Conservation (phyloP, 2,888 invertebrate species). For the Mythimna impura region DNA sequence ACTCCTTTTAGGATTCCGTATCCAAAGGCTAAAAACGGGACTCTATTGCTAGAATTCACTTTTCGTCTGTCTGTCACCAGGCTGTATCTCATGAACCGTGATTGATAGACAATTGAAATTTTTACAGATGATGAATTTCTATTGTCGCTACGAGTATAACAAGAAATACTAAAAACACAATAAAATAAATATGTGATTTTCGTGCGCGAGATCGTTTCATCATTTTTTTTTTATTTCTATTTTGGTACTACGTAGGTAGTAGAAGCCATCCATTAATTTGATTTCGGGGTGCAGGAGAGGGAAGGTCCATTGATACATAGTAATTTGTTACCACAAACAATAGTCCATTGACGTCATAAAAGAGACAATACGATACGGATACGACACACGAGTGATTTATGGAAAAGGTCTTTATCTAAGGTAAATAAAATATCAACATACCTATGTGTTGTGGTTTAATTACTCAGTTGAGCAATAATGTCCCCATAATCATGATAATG, state of each 20-base stretch:
- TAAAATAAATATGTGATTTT: too few species aligned
- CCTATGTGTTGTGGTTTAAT: background rate
- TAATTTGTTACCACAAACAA: conserved; percentile 41
- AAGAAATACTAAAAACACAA: too few species aligned
- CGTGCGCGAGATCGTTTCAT: too few species aligned
- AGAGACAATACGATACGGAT: conserved; percentile 30
- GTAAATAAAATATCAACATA: conserved; percentile 14
- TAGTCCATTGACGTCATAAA: conserved; percentile 39
- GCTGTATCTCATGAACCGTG: too few species aligned
- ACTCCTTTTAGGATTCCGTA: too few species aligned
- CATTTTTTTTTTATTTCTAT: background rate
- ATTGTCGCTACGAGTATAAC: too few species aligned
- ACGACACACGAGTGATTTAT: conserved; percentile 46
- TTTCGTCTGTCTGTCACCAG: too few species aligned
- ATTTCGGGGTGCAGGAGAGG: background rate
- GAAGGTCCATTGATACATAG: background rate
- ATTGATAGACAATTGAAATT: too few species aligned
- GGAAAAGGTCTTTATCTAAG: conserved; percentile 27
- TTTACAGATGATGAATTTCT: too few species aligned
- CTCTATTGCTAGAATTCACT: too few species aligned
- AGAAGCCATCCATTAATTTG: conserved; percentile 4
- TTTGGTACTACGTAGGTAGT: background rate
- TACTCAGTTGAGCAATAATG: conserved; percentile 15
- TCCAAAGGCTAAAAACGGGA: too few species aligned
- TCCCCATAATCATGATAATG: conserved; percentile 7